Evolutionary conservation across 2,888 invertebrate genomes (phyloP).

Genomic region (Tuberolachnus salignus): DNA sequence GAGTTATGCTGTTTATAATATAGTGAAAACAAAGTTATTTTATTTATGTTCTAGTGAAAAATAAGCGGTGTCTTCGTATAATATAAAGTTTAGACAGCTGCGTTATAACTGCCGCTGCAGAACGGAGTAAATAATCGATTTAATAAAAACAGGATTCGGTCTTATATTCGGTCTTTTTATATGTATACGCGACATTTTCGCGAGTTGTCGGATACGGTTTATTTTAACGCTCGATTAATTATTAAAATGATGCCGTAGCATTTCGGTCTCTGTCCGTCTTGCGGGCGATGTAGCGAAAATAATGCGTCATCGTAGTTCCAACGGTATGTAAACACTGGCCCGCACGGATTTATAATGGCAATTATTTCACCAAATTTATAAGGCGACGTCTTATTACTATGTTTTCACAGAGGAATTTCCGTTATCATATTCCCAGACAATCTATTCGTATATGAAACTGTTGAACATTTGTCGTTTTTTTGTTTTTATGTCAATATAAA

Average conservation of each 20-base stretch:
- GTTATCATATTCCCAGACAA: no score
- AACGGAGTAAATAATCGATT: conserved; percentile 21
- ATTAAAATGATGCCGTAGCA: not conserved
- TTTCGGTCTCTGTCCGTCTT: no score
- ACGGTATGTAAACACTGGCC: no score
- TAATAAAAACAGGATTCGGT: not conserved
- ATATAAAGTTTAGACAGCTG: conserved; percentile 21
- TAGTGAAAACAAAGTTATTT: conserved; percentile 39
- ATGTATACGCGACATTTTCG: not conserved
- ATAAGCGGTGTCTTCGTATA: not conserved
- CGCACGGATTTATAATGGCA: no score
- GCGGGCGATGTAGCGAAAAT: no score
- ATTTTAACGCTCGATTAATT: conserved; percentile 6
- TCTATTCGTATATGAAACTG: no score
- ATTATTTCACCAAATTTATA: no score
- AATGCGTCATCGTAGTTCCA: no score
- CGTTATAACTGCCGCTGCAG: conserved; percentile 9
- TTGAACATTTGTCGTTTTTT: no score
- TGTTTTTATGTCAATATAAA: no score
- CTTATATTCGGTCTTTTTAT: not conserved
- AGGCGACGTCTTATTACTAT: no score
- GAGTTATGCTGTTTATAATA: conserved; percentile 23
- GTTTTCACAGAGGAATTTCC: no score
- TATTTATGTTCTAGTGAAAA: conserved; percentile 30
- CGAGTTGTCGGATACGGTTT: not conserved